Evolutionary conservation across 2,113 vertebrate species (phyloP), one percentile per base, ranked within the genome.

Genomic region (Nycticorax nycticorax): DNA sequence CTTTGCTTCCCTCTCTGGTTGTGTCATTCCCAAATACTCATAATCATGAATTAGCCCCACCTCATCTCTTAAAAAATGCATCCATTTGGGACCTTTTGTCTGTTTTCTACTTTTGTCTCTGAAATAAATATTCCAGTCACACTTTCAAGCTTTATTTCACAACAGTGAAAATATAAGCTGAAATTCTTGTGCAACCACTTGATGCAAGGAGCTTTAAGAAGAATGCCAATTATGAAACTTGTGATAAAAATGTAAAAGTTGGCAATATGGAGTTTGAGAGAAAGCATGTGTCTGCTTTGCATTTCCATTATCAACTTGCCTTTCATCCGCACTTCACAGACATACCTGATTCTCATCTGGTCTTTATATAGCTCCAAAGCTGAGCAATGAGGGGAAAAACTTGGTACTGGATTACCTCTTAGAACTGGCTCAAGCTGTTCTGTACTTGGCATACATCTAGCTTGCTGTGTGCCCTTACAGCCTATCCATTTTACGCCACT

Each of bases 361-460:
- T n/a, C n/a, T 77, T 86, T 84, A 80, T 23, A 57, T 15, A 57
- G 21, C 14, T 82, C 14, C 24, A 62, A 74, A 67, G 27, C 14
- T 74, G 32, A 74, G 59, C 8, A 80, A 37, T 26, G 27, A 59
- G 6, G 26, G 23, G 11, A 5, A 48, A 73, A 80, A 8, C 4
- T 28, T 69, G 32, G 75, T 77, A 47, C 28, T 41, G n/a, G 14
- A 23, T 78, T 35, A 74, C 33, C 28, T 59, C 23, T 92, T 35
- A 47, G 47, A 76, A 64, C 14, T 35, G 67, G 52, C n/a, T 88
- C 13, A 33, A 90, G 69, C 52, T 82, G 69, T 63, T 85, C 33
- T 27, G 28, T n/a, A 24, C 50, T 45, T 6, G 2, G 27, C 2
- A 0, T 16, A 24, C 0, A 0, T 21, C 1, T 10, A 33, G 41